phyloP scores from a whole-genome alignment of 2,888 invertebrate genomes.

The Drosophila stalkeri region DNA sequence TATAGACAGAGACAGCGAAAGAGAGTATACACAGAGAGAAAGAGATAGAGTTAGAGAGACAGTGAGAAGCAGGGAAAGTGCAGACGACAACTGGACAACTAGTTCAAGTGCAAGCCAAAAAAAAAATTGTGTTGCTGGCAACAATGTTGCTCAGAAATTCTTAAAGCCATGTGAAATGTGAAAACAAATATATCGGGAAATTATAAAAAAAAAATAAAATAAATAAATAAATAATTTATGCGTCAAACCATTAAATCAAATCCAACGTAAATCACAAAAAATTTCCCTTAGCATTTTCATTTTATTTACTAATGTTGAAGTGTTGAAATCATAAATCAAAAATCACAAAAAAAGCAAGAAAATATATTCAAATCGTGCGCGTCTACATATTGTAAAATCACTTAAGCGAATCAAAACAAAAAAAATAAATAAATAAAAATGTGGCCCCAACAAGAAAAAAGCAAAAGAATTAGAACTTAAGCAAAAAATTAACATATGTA shows the following conservation, averaged over 20 bases:
- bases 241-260: neutral
- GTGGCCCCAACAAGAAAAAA: neutral
- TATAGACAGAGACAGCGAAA: slow-evolving; percentile 1
- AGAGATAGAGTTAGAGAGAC: neutral
- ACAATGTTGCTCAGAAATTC: slow-evolving; percentile 58
- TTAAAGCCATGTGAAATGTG: slow-evolving; percentile 9
- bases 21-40: neutral
- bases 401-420: slow-evolving; percentile 8
- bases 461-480: slow-evolving; percentile 16
- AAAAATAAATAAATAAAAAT: slow-evolving; percentile 7
- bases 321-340: slow-evolving; percentile 24
- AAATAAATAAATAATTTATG: neutral
- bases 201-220: neutral
- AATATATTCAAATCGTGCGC: slow-evolving; percentile 31
- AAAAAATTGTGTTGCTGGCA: slow-evolving; percentile 58
- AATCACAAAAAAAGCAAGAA: neutral
- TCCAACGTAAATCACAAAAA: slow-evolving; percentile 14
- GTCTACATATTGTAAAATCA: slow-evolving; percentile 50
- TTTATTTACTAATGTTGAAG: slow-evolving; percentile 14
- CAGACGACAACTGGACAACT: slow-evolving; percentile 32
- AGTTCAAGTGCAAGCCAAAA: slow-evolving; percentile 67
- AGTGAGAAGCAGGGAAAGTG: slow-evolving; percentile 12
- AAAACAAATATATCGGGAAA: neutral
- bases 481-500: slow-evolving; percentile 71
- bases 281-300: slow-evolving; percentile 16